phyloP scores from a whole-genome alignment of 1,140 invertebrate species.

The Pseudomyrmex sp. region DNA sequence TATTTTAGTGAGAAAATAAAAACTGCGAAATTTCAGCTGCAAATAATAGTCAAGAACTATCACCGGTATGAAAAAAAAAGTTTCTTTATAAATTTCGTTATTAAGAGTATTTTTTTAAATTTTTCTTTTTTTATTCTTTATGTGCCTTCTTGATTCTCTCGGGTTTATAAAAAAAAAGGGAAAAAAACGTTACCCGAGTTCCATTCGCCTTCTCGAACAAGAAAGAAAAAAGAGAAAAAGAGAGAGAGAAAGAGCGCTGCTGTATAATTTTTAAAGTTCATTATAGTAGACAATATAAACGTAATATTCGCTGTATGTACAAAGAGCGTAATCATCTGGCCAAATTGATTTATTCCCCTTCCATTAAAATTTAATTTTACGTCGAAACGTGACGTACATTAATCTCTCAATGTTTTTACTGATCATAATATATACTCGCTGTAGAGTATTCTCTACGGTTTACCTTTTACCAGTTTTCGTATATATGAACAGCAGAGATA shows the following conservation, averaged over 20 bases:
- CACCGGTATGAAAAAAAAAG: neutral
- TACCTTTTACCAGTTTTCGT: neutral
- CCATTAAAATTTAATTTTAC: slow-evolving; percentile 32
- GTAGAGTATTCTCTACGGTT: neutral
- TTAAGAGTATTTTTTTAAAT: slow-evolving; percentile 20
- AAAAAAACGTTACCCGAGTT: neutral
- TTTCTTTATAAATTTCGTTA: neutral
- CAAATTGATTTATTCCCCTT: slow-evolving; percentile 22
- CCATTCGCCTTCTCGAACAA: neutral
- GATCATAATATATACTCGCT: neutral
- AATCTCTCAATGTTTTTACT: slow-evolving; percentile 38
- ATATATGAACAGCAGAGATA: neutral
- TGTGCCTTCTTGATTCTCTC: neutral
- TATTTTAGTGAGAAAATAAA: slow-evolving; percentile 24
- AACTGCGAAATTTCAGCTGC: slow-evolving; percentile 1
- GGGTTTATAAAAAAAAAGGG: neutral
- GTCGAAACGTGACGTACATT: neutral
- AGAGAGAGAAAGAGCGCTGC: too few species aligned
- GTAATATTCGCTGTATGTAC: slow-evolving; percentile 7
- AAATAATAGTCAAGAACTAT: slow-evolving; percentile 3
- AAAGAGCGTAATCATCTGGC: neutral
- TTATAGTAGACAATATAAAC: neutral
- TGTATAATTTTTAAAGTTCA: slow-evolving; percentile 7
- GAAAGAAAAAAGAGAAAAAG: neutral
- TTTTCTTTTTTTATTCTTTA: slow-evolving; percentile 12